Evolutionary conservation across 2,888 invertebrate species (phyloP), one percentile per base, ranked within the genome.

Genomic region (Sussaba pulchella): DNA sequence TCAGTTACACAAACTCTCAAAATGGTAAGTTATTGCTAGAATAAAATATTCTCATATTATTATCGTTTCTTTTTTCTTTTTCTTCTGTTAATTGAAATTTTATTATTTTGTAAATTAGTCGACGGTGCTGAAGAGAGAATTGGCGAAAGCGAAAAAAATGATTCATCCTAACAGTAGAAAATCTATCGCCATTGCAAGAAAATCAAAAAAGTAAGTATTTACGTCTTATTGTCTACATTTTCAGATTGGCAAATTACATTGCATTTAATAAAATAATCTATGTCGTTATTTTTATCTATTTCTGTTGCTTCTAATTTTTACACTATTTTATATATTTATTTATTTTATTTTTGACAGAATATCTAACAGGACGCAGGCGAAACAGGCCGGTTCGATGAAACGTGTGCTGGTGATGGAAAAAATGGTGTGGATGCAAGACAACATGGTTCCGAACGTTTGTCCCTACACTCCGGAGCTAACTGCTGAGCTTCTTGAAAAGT

Each of bases 121-220:
- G 9, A 78, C 74, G 52, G 84, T 75, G 52, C 63, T 85, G 69
- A 88, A 84, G 83, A 89, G 83, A 74, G 86, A 84, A 82, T 77
- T 87, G 47, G 82, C 66, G 24, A 90, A 91, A 78, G 85, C 83
- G 59, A 92, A 88, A 76, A 92, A 89, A 82, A 83, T 90, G 70
- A 69, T 88, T 3, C 98, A 98, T 92, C 98, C 98, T 0, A 97
- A 97, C 91, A 97, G 97, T 87, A 94, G 98, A 83, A 97, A 96
- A 93, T 96, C 97, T 0, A 93, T 94, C 82, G 95, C 96, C 8
- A 91, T 97, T 19, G 94, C 95, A 1, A 96, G 95, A 89, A 95
- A 96, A 92, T 93, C 95, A 6, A 95, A 95, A 83, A 96, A 94
- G 94, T 94, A 92, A 87, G 88, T 84, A 67, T 75, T 66, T 21